Conservation (phyloP, 2,797 vertebrate species). For the Apogon talboti region DNA sequence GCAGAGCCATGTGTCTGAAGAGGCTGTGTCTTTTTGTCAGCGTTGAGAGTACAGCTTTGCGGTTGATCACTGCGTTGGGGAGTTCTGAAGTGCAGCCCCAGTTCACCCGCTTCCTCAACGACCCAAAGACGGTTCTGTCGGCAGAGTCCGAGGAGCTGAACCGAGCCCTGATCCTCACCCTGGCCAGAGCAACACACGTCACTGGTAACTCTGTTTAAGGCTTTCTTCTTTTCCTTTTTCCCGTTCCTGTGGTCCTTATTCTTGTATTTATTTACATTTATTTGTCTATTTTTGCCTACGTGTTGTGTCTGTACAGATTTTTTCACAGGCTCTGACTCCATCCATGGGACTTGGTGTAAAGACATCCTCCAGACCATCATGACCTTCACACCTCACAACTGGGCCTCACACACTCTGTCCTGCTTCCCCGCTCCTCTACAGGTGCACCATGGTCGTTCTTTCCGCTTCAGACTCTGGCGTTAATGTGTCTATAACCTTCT, state of each 20-base stretch:
- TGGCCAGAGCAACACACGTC: constrained; percentile 96
- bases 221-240: not conserved
- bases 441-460: constrained; percentile 62
- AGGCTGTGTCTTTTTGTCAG: constrained; percentile 68
- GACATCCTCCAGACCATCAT: constrained; percentile 99
- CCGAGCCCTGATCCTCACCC: constrained; percentile 94
- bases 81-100: constrained; percentile 98
- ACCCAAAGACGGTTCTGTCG: constrained; percentile 96
- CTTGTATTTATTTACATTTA: not conserved
- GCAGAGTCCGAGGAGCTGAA: constrained; percentile 98
- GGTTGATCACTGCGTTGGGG: constrained; percentile 95
- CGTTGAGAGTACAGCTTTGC: constrained; percentile 95
- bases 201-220: constrained; percentile 83
- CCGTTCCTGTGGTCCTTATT: not conserved
- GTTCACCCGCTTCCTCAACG: constrained; percentile 96
- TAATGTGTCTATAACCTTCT: not conserved
- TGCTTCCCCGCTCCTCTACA: constrained; percentile 97
- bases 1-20: too few species aligned
- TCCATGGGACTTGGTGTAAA: constrained; percentile 99
- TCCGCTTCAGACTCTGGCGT: not conserved
- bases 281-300: not conserved
- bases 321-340: constrained; percentile 98
- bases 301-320: constrained; percentile 86
- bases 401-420: constrained; percentile 97
- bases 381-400: constrained; percentile 98